Evolutionary conservation across 2,797 vertebrate species (phyloP).

Genomic region (Sciurus vulgaris): DNA sequence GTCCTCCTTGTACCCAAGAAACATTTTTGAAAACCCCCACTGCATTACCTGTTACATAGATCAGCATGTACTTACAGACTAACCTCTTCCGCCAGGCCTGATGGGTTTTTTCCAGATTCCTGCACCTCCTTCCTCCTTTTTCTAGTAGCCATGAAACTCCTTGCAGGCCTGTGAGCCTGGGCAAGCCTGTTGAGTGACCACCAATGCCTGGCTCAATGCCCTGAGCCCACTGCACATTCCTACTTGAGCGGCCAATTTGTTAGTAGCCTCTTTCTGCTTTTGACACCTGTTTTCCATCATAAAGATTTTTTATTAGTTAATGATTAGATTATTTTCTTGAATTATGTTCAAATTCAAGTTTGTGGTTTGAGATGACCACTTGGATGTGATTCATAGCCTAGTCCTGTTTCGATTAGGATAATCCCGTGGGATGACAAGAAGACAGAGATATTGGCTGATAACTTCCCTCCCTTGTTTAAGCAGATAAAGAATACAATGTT

Average conservation of each 20-base stretch:
- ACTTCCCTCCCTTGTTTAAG: neutral
- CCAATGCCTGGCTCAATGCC: neutral
- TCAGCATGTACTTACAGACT: neutral
- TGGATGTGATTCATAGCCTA: neutral
- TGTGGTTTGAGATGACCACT: neutral
- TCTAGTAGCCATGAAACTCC: neutral
- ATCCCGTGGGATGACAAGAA: neutral
- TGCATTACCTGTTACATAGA: neutral
- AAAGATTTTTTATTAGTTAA: conserved; percentile 39
- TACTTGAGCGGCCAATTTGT: neutral
- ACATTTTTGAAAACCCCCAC: neutral
- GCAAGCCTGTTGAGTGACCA: neutral
- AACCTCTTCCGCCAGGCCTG: neutral
- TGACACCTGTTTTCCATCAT: conserved; percentile 43
- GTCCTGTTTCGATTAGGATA: neutral
- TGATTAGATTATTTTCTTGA: conserved; percentile 36
- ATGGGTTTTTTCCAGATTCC: neutral
- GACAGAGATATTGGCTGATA: neutral
- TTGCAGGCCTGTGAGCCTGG: neutral
- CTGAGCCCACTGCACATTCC: neutral
- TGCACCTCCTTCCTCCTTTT: neutral
- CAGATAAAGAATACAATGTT: neutral
- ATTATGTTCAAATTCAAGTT: conserved; percentile 47
- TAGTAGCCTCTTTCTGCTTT: conserved; percentile 7
- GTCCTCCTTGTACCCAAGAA: neutral